Evolutionary conservation across 1,140 invertebrate genomes (phyloP).

Genomic region (Nilaparvata lugens): DNA sequence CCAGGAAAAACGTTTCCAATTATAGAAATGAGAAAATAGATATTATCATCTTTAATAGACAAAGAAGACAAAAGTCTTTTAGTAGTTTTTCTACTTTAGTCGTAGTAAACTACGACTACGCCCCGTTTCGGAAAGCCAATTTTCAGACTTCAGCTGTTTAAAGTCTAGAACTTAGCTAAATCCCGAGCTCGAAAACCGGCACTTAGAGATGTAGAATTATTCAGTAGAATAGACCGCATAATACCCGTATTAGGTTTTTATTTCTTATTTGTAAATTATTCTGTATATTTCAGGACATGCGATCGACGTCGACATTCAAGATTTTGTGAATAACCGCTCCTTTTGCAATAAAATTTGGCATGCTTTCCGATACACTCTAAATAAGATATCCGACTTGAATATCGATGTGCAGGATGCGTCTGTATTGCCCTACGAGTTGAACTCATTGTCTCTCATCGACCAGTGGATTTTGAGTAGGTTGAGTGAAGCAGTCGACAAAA

Average conservation of each 20-base stretch:
- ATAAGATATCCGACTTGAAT: slow-evolving; percentile 22
- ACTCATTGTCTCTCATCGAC: slow-evolving; percentile 47
- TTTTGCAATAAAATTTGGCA: slow-evolving; percentile 99
- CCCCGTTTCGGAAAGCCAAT: too few species aligned
- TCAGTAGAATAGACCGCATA: not conserved
- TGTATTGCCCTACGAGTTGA: not conserved
- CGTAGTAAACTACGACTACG: too few species aligned
- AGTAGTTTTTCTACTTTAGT: not conserved
- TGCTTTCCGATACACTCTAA: slow-evolving; percentile 65
- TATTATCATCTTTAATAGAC: too few species aligned
- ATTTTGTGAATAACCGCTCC: slow-evolving; percentile 76
- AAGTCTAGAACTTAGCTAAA: too few species aligned
- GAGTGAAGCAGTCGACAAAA: slow-evolving; percentile 52
- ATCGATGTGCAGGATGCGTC: not conserved
- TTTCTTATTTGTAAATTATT: slow-evolving; percentile 8
- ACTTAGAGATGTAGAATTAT: too few species aligned
- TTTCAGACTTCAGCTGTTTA: too few species aligned
- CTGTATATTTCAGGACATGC: slow-evolving; percentile 47
- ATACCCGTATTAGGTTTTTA: not conserved
- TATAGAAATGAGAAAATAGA: too few species aligned
- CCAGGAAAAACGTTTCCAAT: too few species aligned
- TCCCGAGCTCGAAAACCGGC: too few species aligned
- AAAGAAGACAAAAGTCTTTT: not conserved
- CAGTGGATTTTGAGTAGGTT: slow-evolving; percentile 86
- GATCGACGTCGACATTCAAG: slow-evolving; percentile 75